phyloP scores from a whole-genome alignment of 2,888 invertebrate species.

The Xestia xanthographa region DNA sequence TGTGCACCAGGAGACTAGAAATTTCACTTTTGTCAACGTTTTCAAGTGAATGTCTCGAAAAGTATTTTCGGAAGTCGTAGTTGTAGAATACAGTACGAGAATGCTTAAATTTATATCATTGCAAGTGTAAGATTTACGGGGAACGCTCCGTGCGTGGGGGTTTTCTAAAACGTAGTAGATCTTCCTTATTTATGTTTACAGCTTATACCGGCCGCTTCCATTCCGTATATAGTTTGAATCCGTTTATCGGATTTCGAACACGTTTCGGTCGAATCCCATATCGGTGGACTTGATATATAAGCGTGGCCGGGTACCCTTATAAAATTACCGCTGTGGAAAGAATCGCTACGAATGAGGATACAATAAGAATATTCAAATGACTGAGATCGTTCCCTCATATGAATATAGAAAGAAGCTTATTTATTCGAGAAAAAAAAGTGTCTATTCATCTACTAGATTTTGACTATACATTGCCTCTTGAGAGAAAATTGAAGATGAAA shows the following conservation, averaged over 20 bases:
- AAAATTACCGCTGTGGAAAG: slow-evolving; percentile 80
- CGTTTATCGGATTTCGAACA: slow-evolving; percentile 89
- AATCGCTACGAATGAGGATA: slow-evolving; percentile 77
- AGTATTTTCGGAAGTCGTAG: slow-evolving; percentile 66
- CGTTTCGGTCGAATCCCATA: slow-evolving; percentile 84
- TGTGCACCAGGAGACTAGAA: slow-evolving; percentile 15
- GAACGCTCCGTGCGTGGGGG: slow-evolving; percentile 85
- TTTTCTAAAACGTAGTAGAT: slow-evolving; percentile 88
- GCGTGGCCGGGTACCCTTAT: slow-evolving; percentile 78
- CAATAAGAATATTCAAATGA: slow-evolving; percentile 77
- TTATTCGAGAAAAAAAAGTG: slow-evolving; percentile 66
- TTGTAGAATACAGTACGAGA: slow-evolving; percentile 64
- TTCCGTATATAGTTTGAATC: slow-evolving; percentile 87
- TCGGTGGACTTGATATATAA: slow-evolving; percentile 86
- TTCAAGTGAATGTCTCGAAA: slow-evolving; percentile 50
- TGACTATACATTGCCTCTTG: slow-evolving; percentile 52
- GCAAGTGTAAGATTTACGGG: slow-evolving; percentile 85
- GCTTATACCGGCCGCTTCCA: slow-evolving; percentile 86
- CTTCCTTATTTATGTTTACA: slow-evolving; percentile 90
- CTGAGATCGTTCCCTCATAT: slow-evolving; percentile 61
- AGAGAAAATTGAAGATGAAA: slow-evolving; percentile 57
- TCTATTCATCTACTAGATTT: slow-evolving; percentile 65
- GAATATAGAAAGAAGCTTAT: slow-evolving; percentile 71
- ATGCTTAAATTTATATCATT: slow-evolving; percentile 84
- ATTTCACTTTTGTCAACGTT: slow-evolving; percentile 57